Base-by-base conservation (phyloP, 2,113 vertebrate species). In the Lethenteron reissneri region DNA sequence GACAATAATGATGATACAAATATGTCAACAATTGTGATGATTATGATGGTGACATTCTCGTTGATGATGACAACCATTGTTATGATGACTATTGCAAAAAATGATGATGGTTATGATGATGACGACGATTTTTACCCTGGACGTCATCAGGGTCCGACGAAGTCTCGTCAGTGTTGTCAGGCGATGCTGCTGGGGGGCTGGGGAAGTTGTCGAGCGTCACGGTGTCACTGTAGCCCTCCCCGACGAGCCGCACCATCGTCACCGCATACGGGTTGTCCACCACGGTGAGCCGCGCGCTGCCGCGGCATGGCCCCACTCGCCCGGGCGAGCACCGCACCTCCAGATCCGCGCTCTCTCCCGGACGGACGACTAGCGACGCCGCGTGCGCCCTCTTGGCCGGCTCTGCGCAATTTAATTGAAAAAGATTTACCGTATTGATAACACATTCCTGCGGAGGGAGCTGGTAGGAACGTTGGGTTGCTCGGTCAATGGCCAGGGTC, bases 131-230 rank as follows among this genome's bases (percentile, higher is more conserved):
- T 41, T 5, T 70, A 88, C 85, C 79, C 74, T 84, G 77, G 70
- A 77, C 73, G 6, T 74, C 1, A 3, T 80, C 78, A 21, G 79
- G 76, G 57, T 83, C 75, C 68, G 74, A 69, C 1, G 1, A 70
- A 4, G 71, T 73, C 3, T 76, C 11, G 0, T 60, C 1, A 3
- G 12, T 57, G 3, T 71, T 56, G 25, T 77, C 73, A n/a, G 70
- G 0, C 7, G 5, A 2, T 3, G 71, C 72, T 2, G 69, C 21
- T 58, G 72, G 72, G 1, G 80, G 74, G 12, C 79, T 79, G 1
- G 76, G 80, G 74, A 92, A 78, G 76, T 88, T 86, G 75, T 86
- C 83, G 9, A 95, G 69, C 0, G 84, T 84, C 76, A 92, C 71
- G 2, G 86, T 81, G 41, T 87, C 84, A 74, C 82, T 74, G 4